A percentile compares a stretch with the other conserved stretches of the same genome.
These are phyloP conservation scores for Meghimatium bilineatum DNA, from an alignment of 2,888 invertebrate genomes.

Conservation along the genomic window DNA sequence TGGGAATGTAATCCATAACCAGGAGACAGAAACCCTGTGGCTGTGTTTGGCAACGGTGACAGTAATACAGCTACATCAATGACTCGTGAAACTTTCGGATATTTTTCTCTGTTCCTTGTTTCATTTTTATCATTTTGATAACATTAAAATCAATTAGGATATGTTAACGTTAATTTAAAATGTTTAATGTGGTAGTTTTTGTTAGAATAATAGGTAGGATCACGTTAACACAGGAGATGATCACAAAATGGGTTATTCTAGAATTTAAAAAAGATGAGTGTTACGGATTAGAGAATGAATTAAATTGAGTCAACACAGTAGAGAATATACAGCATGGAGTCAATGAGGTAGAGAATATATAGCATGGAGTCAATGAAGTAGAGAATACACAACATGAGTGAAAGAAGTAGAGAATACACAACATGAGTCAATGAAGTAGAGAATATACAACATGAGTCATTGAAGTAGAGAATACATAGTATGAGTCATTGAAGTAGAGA, in stretches of 20 bases:
- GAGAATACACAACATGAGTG: too few relatives aligned
- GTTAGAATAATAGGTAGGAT: too few relatives aligned
- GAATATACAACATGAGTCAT: too few relatives aligned
- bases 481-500: too few relatives aligned
- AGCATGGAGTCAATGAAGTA: too few relatives aligned
- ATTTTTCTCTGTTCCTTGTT: not conserved
- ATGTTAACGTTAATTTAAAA: not conserved
- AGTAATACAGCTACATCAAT: not conserved
- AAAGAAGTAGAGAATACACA: too few relatives aligned
- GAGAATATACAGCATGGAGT: not conserved
- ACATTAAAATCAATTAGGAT: not conserved
- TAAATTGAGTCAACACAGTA: not conserved
- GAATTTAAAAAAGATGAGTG: not conserved
- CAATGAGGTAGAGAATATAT: not conserved
- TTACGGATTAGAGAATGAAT: not conserved
- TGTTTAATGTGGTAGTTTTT: not conserved
- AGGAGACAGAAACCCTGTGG: not conserved
- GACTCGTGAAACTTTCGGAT: not conserved
- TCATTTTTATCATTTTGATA: not conserved
- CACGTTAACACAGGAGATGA: too few relatives aligned
- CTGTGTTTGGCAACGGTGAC: not conserved
- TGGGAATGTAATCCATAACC: conserved; percentile 1
- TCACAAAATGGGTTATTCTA: not conserved
- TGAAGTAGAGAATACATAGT: too few relatives aligned
- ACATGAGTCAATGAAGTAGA: too few relatives aligned